Percentiles rank a stretch among this genome's conserved stretches.
Evolutionary conservation across 35 echinoderm and acorn worm species (phyloP).

Genomic region (Ophiothrix spiculata): DNA sequence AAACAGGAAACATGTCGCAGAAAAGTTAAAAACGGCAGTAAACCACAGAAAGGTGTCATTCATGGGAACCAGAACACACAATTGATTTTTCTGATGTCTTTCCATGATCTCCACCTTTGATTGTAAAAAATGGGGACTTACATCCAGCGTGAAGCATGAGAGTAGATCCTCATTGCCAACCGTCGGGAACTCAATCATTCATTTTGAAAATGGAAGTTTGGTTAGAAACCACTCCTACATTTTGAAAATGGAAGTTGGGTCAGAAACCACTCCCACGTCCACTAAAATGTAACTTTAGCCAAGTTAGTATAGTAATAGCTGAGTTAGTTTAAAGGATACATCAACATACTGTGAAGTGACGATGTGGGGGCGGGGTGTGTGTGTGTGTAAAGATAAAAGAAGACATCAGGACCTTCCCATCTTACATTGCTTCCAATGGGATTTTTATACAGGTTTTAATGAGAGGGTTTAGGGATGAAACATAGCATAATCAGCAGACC

Average conservation of each 20-base stretch:
- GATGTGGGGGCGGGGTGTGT: too few relatives aligned
- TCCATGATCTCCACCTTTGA: constrained; percentile 17
- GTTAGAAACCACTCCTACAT: constrained; percentile 14
- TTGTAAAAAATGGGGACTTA: constrained; percentile 32
- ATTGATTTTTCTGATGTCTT: constrained; percentile 25
- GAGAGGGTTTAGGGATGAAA: too few relatives aligned
- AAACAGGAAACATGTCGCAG: not conserved
- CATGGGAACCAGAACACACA: not conserved
- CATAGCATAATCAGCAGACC: too few relatives aligned
- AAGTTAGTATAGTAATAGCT: not conserved
- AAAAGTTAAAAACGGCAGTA: not conserved
- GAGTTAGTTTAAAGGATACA: not conserved
- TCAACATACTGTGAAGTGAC: too few relatives aligned
- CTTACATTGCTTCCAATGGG: too few relatives aligned
- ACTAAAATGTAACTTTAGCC: not conserved
- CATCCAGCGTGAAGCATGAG: constrained; percentile 21
- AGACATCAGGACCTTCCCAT: too few relatives aligned
- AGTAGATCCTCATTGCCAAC: constrained; percentile 10
- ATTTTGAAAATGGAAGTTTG: too few relatives aligned
- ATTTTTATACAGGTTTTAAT: too few relatives aligned
- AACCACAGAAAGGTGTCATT: not conserved
- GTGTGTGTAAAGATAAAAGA: too few relatives aligned
- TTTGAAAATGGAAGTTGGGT: constrained; percentile 40
- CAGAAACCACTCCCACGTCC: constrained; percentile 10
- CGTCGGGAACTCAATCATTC: too few relatives aligned